phyloP scores from a whole-genome alignment of 2,888 invertebrate species.

The Achlya flavicornis region DNA sequence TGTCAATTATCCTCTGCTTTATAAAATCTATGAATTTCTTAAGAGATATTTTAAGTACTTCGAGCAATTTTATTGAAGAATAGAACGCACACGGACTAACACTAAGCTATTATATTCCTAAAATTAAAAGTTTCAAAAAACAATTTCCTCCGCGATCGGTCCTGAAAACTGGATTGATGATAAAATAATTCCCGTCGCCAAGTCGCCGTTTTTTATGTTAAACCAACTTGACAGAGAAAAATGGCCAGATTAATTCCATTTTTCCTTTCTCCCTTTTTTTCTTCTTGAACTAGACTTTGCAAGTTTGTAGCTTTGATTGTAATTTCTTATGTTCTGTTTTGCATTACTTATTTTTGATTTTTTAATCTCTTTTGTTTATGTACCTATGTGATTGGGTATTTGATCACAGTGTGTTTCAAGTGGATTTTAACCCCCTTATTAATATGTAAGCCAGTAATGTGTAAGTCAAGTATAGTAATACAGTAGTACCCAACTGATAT shows the following conservation, averaged over 20 bases:
- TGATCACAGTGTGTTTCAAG: too few relatives aligned
- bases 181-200: conserved; percentile 34
- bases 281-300: conserved; percentile 13
- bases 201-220: conserved; percentile 37
- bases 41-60: too few relatives aligned
- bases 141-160: neutral
- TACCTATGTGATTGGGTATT: too few relatives aligned
- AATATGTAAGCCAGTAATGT: too few relatives aligned
- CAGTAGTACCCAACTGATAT: too few relatives aligned
- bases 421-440: too few relatives aligned
- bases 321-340: neutral
- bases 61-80: too few relatives aligned
- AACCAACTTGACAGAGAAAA: conserved; percentile 45
- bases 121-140: neutral
- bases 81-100: neutral
- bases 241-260: conserved; percentile 47
- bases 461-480: too few relatives aligned
- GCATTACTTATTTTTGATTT: too few relatives aligned
- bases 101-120: neutral
- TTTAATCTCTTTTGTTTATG: too few relatives aligned
- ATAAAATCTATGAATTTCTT: too few relatives aligned
- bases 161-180: conserved; percentile 32
- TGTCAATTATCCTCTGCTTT: too few relatives aligned
- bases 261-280: conserved; percentile 22
- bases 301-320: neutral